Percentiles rank a stretch among this genome's conserved stretches.
These are phyloP conservation scores for Drosophila ananassae DNA, from an alignment of 1,140 invertebrate species.

Conservation along the genomic window DNA sequence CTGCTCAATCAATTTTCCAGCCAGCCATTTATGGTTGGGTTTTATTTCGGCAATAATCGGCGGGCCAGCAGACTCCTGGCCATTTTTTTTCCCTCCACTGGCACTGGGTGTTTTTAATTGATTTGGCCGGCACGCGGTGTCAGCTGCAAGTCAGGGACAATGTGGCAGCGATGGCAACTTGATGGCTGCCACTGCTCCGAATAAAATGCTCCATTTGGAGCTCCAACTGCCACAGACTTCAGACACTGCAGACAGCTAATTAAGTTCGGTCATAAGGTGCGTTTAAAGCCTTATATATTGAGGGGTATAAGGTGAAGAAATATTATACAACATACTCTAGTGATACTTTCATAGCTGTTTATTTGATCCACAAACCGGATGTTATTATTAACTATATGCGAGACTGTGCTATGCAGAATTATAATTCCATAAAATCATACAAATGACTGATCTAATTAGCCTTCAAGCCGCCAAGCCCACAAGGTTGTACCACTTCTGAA, in stretches of 20 bases:
- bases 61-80: constrained; percentile 25
- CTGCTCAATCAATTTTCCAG: constrained; percentile 61
- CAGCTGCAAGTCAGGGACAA: constrained; percentile 47
- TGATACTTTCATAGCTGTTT: too few relatives aligned
- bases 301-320: neutral
- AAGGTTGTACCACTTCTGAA: constrained; percentile 10
- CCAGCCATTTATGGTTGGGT: constrained; percentile 32
- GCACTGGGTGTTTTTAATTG: constrained; percentile 42
- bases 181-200: constrained; percentile 36
- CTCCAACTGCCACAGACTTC: constrained; percentile 36
- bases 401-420: neutral
- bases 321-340: too few relatives aligned
- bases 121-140: constrained; percentile 49
- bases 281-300: constrained; percentile 10
- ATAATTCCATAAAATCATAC: neutral
- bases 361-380: neutral
- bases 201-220: neutral
- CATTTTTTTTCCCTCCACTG: neutral
- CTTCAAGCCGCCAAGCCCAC: neutral
- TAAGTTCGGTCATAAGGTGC: constrained; percentile 41
- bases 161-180: constrained; percentile 40
- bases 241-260: constrained; percentile 42
- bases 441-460: neutral
- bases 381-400: neutral
- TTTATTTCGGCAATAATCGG: constrained; percentile 51